Conservation (phyloP, 2,113 vertebrate genomes). For the Laticauda laticaudata region DNA sequence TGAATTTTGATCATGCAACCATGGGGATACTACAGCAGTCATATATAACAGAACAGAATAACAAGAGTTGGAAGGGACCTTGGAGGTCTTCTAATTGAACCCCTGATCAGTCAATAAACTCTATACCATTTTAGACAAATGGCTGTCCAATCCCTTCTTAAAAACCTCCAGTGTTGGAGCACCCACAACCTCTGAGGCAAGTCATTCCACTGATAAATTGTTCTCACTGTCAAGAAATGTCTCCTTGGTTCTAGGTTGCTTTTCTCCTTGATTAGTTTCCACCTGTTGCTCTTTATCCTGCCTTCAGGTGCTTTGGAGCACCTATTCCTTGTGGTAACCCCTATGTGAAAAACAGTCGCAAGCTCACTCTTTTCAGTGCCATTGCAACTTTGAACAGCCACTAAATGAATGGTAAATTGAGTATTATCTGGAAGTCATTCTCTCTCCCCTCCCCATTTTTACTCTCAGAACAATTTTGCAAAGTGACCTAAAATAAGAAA, state of each 20-base stretch:
- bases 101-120: background rate
- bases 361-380: too few species aligned
- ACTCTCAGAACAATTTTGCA: background rate
- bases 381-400: background rate
- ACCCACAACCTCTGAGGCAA: background rate
- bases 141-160: too few species aligned
- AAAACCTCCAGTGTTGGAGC: too few species aligned
- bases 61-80: background rate
- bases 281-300: rapidly evolving
- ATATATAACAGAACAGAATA: background rate
- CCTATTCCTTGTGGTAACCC: background rate
- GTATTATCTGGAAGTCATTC: background rate
- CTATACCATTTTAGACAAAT: background rate
- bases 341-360: background rate
- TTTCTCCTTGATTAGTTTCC: background rate
- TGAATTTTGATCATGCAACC: background rate
- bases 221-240: background rate
- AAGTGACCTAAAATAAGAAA: background rate
- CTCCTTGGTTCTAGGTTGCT: background rate
- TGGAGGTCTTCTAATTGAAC: background rate
- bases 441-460: background rate
- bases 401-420: background rate
- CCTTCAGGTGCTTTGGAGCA: background rate
- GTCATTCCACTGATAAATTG: background rate
- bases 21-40: background rate